These are phyloP conservation scores for Capitulum mitella DNA, from an alignment of 2,888 invertebrate species.

Conservation along the genomic window DNA sequence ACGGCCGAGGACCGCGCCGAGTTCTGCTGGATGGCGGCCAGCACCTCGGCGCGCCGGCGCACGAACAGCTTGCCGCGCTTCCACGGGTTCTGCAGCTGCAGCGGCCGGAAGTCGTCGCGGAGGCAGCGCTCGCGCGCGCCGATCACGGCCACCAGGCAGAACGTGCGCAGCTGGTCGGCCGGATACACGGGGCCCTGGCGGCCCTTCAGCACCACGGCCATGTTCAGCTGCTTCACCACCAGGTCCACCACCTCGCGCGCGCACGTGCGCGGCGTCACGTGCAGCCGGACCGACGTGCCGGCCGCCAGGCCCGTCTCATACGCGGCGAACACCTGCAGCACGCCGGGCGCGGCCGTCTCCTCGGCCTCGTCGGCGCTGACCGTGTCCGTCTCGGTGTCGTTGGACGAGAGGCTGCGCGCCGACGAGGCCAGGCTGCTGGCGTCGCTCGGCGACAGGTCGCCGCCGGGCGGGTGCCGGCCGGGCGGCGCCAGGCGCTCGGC, in stretches of 20 bases:
- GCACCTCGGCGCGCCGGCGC: conserved; percentile 77
- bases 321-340: conserved; percentile 81
- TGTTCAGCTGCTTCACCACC: conserved; percentile 90
- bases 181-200: conserved; percentile 72
- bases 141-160: conserved; percentile 90
- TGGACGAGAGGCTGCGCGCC: conserved; percentile 34
- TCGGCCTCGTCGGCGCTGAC: conserved; percentile 33
- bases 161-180: conserved; percentile 69
- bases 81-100: conserved; percentile 93
- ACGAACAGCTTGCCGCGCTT: conserved; percentile 87
- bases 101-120: conserved; percentile 85
- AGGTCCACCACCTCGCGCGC: conserved; percentile 91
- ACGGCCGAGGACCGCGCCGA: neutral
- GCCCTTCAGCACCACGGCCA: conserved; percentile 75
- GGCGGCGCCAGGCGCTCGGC: conserved; percentile 26
- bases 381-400: conserved; percentile 37
- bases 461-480: conserved; percentile 32
- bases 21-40: conserved; percentile 80
- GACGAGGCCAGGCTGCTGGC: conserved; percentile 37
- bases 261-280: conserved; percentile 86
- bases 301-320: conserved; percentile 90
- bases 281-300: conserved; percentile 86
- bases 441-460: conserved; percentile 37
- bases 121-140: conserved; percentile 90
- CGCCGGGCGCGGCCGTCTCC: conserved; percentile 35